Evolutionary conservation across 2,113 vertebrate genomes (phyloP), one percentile per base, ranked within the genome.

Genomic region (Peromyscus maniculatus): DNA sequence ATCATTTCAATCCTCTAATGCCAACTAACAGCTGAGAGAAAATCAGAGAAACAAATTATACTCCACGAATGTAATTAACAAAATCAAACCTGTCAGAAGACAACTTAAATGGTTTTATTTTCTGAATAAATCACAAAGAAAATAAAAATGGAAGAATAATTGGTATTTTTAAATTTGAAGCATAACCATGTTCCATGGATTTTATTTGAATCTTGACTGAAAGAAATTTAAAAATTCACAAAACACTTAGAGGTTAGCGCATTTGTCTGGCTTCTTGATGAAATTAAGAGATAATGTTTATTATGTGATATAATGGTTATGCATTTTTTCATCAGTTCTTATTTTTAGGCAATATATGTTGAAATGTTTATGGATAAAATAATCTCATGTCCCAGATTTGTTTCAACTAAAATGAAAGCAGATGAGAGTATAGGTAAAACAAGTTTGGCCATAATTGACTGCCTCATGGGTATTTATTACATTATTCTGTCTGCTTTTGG

Each of bases 351-450:
- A 96, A 43, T 62, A 52, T 80, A 9, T 89, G 28, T 93, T 88
- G 46, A 83, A 91, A 91, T 95, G 49, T 82, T 86, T 93, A 49
- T 87, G 39, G 17, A 82, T 93, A 69, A 93, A 88, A 93, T 64
- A 36, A 92, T 78, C 28, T 15, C 0, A 52, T 93, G 4, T 79
- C 22, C 89, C 89, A 22, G 57, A 95, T 97, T 96, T 93, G 43
- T 33, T 92, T 82, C 36, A 83, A 77, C 78, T 89, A 84, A 91
- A 93, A 67, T 89, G 71, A 21, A 69, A 91, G 11, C 87, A 52
- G 21, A 74, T 89, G 16, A 15, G 55, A 55, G 55, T 28, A n/a
- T 69, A n/a, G 52, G 22, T 78, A 52, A 96, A 93, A 74, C 36
- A 95, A 46, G 49, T 87, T 90, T 94, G 36, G 43, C 33, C 6